Evolutionary conservation across 2,888 invertebrate genomes (phyloP), one percentile per base, ranked within the genome.

Genomic region (Aporophyla nigra): DNA sequence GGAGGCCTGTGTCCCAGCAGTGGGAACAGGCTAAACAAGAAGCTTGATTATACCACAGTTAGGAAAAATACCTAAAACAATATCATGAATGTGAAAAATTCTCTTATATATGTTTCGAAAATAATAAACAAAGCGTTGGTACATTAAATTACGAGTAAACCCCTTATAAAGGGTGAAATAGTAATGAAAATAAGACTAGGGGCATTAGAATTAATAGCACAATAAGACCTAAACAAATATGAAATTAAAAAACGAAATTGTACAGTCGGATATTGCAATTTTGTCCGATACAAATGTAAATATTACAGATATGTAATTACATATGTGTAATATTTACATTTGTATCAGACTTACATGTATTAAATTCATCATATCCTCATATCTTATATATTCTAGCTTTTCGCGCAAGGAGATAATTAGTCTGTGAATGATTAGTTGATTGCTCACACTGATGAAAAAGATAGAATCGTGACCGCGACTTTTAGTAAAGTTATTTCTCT

Each of bases 111-210:
- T n/a, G n/a, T n/a, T n/a, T n/a, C n/a, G n/a, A 82, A 53, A 43
- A 51, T 65, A 68, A 53, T 21, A 54, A 54, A 78, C 16, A 68
- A 78, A 69, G 27, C 33, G 2, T 33, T 2, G 33, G 33, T 40
- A 10, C 21, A 16, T 19, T 19, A 62, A 68, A 61, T 70, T 51
- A 33, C 33, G 33, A 33, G 33, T 33, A 54, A 54, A 56, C n/a
- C n/a, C n/a, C n/a, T 33, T 33, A 33, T 33, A 33, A 33, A 3
- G 33, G 3, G 33, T 33, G 33, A 33, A 33, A 33, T 33, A 33
- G 33, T 33, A 33, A 33, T 33, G 33, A 40, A 40, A 4, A 43
- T 14, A 5, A n/a, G 9, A 16, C 7, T 5, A 63, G 19, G 10
- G 5, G n/a, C 62, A 7, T 5, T 14, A 40, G 14, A 40, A 33